Conservation (phyloP, 1,140 invertebrate species). For the Melanaphis sacchari region DNA sequence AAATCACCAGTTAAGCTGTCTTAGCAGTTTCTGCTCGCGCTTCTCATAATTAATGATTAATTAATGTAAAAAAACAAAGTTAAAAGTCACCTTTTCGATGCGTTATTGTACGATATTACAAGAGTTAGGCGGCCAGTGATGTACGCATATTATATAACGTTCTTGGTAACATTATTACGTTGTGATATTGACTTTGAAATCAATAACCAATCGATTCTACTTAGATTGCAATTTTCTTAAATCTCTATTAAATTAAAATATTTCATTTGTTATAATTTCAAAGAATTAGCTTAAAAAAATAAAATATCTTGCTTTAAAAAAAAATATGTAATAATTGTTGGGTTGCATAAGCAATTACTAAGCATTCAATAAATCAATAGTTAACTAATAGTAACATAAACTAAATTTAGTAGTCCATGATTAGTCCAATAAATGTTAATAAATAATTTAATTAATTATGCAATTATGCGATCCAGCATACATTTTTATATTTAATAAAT, state of each 20-base stretch:
- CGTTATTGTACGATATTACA: background rate
- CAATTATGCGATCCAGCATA: background rate
- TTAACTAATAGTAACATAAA: background rate
- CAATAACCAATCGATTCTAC: background rate
- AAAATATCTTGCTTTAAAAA: background rate
- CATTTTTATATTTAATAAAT: background rate
- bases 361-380: background rate
- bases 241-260: background rate
- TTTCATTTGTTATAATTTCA: background rate
- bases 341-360: background rate
- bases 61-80: background rate
- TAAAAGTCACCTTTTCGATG: background rate
- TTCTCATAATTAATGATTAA: background rate
- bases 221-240: background rate
- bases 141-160: background rate
- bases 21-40: background rate
- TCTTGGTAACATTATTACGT: no score
- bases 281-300: background rate
- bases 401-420: no score
- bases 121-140: background rate
- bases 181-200: background rate
- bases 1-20: background rate
- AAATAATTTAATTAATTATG: background rate
- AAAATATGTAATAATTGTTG: background rate
- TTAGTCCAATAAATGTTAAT: background rate